A percentile compares a stretch with the other conserved stretches of the same genome.
phyloP scores from a whole-genome alignment of 1,140 invertebrate genomes.

The Lutraria rhynchaena region DNA sequence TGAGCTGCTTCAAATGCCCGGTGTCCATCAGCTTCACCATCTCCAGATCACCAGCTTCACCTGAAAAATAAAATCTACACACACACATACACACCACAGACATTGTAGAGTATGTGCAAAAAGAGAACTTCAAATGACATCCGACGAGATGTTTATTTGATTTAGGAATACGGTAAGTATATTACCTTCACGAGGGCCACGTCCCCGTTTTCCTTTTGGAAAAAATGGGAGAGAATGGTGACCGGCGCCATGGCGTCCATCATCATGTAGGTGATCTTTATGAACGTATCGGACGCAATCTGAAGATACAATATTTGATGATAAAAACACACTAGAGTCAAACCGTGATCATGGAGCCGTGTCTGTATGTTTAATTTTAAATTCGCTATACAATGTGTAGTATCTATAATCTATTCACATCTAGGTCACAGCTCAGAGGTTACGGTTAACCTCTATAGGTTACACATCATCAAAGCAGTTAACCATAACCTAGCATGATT shows the following conservation, averaged over 20 bases:
- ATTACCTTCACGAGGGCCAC: slow-evolving; percentile 41
- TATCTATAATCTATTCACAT: no score
- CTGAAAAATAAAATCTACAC: background rate
- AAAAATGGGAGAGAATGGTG: slow-evolving; percentile 29
- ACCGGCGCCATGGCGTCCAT: slow-evolving; percentile 55
- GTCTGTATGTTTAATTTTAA: no score
- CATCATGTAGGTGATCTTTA: slow-evolving; percentile 55
- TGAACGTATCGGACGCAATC: slow-evolving; percentile 29
- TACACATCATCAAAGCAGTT: no score
- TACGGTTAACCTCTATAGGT: no score
- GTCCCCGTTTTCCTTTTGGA: slow-evolving; percentile 56
- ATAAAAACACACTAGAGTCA: no score
- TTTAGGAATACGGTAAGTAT: no score
- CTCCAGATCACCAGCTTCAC: background rate
- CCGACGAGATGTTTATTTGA: no score
- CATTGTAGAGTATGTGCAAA: background rate
- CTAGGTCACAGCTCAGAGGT: no score
- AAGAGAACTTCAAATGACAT: background rate
- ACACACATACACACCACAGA: background rate
- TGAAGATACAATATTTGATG: background rate
- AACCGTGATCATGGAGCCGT: no score
- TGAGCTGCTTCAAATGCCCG: background rate
- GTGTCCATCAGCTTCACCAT: slow-evolving; percentile 2
- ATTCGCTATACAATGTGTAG: no score
- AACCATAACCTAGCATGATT: no score